Conservation (phyloP, 2,888 invertebrate genomes). For the Drosophila subquinaria region DNA sequence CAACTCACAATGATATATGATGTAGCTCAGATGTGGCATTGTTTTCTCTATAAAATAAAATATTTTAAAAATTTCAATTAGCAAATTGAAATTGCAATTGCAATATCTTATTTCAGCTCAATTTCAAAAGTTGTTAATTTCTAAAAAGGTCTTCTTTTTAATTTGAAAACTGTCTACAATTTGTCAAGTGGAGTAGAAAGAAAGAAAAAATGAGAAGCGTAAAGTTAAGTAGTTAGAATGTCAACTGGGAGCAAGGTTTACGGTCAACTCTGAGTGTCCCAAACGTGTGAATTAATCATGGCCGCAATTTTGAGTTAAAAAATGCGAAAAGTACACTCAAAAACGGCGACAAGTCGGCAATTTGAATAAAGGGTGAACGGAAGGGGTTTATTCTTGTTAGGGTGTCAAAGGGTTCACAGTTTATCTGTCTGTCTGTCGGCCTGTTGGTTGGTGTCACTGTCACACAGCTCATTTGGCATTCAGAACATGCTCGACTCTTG, state of each 20-base stretch:
- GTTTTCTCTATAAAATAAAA: neutral
- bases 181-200: slow-evolving; percentile 54
- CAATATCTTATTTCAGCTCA: slow-evolving; percentile 35
- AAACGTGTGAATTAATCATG: slow-evolving; percentile 73
- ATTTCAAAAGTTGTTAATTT: slow-evolving; percentile 14
- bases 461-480: slow-evolving; percentile 78
- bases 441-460: slow-evolving; percentile 63
- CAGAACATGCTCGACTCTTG: slow-evolving; percentile 70
- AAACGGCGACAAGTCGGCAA: slow-evolving; percentile 63
- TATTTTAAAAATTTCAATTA: slow-evolving; percentile 59
- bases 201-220: neutral
- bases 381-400: slow-evolving; percentile 13
- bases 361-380: slow-evolving; percentile 59
- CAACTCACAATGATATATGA: slow-evolving; percentile 58
- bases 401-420: slow-evolving; percentile 65
- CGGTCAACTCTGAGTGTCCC: slow-evolving; percentile 30
- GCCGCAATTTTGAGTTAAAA: slow-evolving; percentile 74
- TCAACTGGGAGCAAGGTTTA: slow-evolving; percentile 25
- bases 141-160: slow-evolving; percentile 24
- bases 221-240: slow-evolving; percentile 37
- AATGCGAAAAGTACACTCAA: slow-evolving; percentile 78
- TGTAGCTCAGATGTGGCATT: slow-evolving; percentile 59
- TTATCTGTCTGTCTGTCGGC: slow-evolving; percentile 19
- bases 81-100: slow-evolving; percentile 25
- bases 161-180: slow-evolving; percentile 45